Conservation (phyloP, 2,113 vertebrate species). For the Hipposideros armiger region DNA sequence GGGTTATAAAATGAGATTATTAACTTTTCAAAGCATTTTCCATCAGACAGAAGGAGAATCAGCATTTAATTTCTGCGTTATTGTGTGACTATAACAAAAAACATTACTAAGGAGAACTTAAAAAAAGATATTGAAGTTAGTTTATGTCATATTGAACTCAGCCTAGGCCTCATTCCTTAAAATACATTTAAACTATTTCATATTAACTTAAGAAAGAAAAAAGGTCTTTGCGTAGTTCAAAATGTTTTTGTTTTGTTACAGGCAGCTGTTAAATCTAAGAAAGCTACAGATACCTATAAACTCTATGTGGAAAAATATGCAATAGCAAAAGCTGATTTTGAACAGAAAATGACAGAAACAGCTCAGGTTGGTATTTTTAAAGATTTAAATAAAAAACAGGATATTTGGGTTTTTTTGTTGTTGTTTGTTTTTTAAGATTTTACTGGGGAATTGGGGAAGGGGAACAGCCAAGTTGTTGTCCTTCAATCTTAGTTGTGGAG, state of each 20-base stretch:
- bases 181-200: constrained; percentile 55
- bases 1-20: constrained; percentile 22
- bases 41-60: constrained; percentile 2
- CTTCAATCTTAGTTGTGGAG: no score
- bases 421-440: no score
- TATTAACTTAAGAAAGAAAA: constrained; percentile 61
- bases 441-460: no score
- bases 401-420: neutral
- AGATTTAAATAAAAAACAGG: constrained; percentile 29
- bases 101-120: constrained; percentile 8
- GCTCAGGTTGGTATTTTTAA: constrained; percentile 92
- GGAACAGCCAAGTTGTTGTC: no score
- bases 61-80: constrained; percentile 32
- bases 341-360: constrained; percentile 98
- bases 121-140: constrained; percentile 49
- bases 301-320: constrained; percentile 97
- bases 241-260: constrained; percentile 86
- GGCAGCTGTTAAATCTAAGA: constrained; percentile 97
- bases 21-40: constrained; percentile 10
- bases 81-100: constrained; percentile 7
- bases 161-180: neutral
- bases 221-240: neutral
- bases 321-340: constrained; percentile 95
- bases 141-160: constrained; percentile 35
- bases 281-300: constrained; percentile 97